These are phyloP conservation scores for Geococcyx californianus DNA, from an alignment of 2,113 vertebrate species.

Conservation along the genomic window DNA sequence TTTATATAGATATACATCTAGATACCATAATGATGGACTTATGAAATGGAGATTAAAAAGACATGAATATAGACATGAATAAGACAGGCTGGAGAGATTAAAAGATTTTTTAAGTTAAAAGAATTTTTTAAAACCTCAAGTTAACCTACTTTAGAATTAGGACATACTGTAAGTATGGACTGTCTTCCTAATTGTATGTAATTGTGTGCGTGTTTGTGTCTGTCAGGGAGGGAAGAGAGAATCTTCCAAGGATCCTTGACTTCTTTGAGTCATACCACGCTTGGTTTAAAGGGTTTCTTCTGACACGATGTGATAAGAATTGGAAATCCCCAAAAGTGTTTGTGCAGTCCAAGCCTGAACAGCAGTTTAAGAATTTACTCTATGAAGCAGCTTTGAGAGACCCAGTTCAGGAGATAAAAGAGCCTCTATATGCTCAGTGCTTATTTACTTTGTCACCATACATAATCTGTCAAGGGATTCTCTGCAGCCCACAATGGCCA, in stretches of 20 bases:
- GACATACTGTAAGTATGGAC: neutral
- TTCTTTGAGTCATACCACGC: neutral
- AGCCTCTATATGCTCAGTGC: neutral
- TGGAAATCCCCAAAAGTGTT: neutral
- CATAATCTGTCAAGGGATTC: neutral
- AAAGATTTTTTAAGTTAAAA: conserved; percentile 10
- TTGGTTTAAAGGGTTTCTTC: neutral
- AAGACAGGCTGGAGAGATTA: neutral
- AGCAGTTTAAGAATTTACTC: neutral
- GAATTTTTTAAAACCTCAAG: neutral
- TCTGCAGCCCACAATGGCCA: neutral
- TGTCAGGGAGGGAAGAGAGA: neutral
- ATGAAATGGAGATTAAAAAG: conserved; percentile 1
- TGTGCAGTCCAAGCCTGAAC: neutral
- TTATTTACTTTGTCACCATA: neutral
- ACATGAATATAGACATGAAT: neutral
- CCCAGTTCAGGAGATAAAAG: neutral
- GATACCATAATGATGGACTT: neutral
- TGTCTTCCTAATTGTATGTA: neutral
- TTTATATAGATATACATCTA: conserved; percentile 22
- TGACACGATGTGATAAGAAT: neutral
- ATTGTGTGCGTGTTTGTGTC: neutral
- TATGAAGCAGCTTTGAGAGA: neutral
- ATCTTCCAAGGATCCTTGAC: neutral
- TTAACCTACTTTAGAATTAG: conserved; percentile 9